Percentiles rank a stretch among this genome's conserved stretches.
These are phyloP conservation scores for Hyppa rectilinea DNA, from an alignment of 2,888 invertebrate genomes.

Conservation along the genomic window DNA sequence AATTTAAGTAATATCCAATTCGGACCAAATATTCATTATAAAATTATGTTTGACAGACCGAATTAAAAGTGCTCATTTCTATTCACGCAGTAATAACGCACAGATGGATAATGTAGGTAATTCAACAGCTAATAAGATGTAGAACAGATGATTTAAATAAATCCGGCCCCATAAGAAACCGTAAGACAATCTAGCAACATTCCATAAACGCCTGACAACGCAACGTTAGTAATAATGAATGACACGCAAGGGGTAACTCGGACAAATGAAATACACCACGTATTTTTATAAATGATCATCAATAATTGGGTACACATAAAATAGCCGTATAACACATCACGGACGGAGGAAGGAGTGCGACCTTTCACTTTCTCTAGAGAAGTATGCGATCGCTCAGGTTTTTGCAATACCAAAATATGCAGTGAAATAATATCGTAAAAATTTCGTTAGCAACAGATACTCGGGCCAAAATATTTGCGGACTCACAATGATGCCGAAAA, in stretches of 20 bases:
- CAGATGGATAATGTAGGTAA: conserved; percentile 10
- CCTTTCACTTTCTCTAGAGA: conserved; percentile 85
- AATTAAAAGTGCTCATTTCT: conserved; percentile 25
- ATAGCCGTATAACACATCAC: conserved; percentile 68
- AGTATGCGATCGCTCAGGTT: conserved; percentile 72
- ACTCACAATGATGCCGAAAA: not conserved
- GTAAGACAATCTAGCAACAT: conserved; percentile 66
- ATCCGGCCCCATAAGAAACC: conserved; percentile 35
- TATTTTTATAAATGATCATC: conserved; percentile 48
- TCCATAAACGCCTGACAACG: conserved; percentile 69
- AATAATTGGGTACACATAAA: conserved; percentile 58
- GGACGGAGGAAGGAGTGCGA: conserved; percentile 74
- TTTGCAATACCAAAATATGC: conserved; percentile 68
- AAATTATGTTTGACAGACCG: conserved; percentile 20
- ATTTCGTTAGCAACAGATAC: conserved; percentile 36
- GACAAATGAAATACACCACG: conserved; percentile 63
- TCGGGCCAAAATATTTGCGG: conserved; percentile 15
- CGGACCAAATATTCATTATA: conserved; percentile 33
- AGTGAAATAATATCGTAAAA: conserved; percentile 44
- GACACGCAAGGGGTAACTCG: conserved; percentile 71
- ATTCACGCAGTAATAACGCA: conserved; percentile 22
- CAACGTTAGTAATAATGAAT: conserved; percentile 67
- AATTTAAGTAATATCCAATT: conserved; percentile 44
- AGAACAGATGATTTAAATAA: conserved; percentile 24
- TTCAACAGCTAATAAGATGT: conserved; percentile 26